These are phyloP conservation scores for Ctenodactylus gundi DNA, from an alignment of 2,113 vertebrate species.

Conservation along the genomic window DNA sequence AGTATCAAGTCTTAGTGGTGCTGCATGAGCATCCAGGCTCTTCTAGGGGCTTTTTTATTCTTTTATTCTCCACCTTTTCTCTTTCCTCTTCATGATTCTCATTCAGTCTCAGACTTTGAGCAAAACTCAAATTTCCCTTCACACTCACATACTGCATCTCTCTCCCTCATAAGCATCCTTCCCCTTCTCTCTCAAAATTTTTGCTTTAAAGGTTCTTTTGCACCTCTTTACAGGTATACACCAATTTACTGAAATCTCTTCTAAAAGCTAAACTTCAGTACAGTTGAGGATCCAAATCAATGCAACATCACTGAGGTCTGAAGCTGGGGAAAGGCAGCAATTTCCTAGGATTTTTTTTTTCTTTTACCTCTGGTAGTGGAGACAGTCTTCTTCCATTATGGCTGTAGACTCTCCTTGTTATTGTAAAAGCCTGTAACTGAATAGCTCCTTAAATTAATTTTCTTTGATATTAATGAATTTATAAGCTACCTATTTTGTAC, in stretches of 20 bases:
- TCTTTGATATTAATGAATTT: background rate
- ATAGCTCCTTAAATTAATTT: constrained; percentile 32
- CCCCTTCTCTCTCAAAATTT: background rate
- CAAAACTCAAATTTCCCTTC: background rate
- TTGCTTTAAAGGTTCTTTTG: background rate
- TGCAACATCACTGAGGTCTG: background rate
- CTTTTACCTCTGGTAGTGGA: background rate
- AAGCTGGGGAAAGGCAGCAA: background rate
- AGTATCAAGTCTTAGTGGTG: background rate
- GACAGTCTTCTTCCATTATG: background rate
- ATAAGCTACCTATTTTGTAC: background rate
- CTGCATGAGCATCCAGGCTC: background rate
- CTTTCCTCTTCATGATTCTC: background rate
- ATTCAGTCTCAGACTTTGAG: background rate
- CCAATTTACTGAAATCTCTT: background rate
- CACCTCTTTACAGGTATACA: background rate
- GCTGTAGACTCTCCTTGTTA: background rate
- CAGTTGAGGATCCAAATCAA: background rate
- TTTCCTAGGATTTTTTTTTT: constrained; percentile 43
- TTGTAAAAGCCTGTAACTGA: background rate
- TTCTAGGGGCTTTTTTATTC: background rate
- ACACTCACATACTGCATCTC: background rate
- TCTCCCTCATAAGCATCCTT: background rate
- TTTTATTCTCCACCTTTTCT: background rate
- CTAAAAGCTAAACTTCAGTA: background rate